phyloP scores from a whole-genome alignment of 2,888 invertebrate species.

The Quadroppia sp. region DNA sequence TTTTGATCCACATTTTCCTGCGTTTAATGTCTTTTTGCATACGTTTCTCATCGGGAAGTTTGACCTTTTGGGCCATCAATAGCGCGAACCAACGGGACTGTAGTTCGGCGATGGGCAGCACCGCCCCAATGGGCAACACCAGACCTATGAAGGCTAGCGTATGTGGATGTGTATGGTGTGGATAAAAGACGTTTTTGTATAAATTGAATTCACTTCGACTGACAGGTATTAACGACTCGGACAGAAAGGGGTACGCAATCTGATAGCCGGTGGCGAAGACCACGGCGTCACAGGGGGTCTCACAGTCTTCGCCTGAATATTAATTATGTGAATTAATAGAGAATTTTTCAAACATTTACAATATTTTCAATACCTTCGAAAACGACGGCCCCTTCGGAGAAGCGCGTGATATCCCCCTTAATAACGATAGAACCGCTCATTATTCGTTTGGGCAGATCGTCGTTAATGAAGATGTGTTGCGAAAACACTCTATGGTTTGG shows the following conservation, averaged over 20 bases:
- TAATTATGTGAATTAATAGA: neutral
- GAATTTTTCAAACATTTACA: neutral
- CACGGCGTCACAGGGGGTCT: constrained; percentile 49
- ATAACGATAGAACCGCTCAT: constrained; percentile 52
- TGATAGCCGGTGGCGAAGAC: constrained; percentile 53
- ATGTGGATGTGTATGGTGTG: constrained; percentile 49
- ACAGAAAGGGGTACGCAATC: constrained; percentile 53
- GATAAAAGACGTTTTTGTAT: constrained; percentile 54
- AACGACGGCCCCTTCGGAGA: constrained; percentile 50
- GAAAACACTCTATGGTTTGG: constrained; percentile 52
- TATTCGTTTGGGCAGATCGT: constrained; percentile 55
- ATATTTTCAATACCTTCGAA: constrained; percentile 50
- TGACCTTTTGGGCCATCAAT: constrained; percentile 50
- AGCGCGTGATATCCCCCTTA: constrained; percentile 50
- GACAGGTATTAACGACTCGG: constrained; percentile 48
- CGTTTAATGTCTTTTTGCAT: constrained; percentile 52
- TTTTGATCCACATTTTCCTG: constrained; percentile 50
- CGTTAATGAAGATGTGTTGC: constrained; percentile 53
- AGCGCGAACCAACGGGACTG: constrained; percentile 55
- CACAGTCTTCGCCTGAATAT: neutral
- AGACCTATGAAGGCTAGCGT: constrained; percentile 56
- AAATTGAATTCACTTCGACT: constrained; percentile 50
- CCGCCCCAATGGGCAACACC: constrained; percentile 55
- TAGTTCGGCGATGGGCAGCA: constrained; percentile 57
- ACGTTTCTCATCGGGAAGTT: constrained; percentile 50